A percentile compares a stretch with the other conserved stretches of the same genome.
Evolutionary conservation across 2,113 vertebrate species (phyloP).

Genomic region (Thermophis baileyi): DNA sequence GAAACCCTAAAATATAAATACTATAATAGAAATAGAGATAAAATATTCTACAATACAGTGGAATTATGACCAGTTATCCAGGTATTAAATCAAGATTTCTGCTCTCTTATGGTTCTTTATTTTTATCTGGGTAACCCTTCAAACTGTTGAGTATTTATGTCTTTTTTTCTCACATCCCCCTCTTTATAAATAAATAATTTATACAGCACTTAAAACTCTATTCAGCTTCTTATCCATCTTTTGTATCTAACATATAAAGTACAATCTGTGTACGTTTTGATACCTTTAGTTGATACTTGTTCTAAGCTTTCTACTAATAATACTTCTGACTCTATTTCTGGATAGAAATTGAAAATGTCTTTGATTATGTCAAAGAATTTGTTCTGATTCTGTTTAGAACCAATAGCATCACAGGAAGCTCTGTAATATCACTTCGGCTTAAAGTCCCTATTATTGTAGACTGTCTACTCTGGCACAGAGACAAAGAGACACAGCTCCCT

Average conservation of each 20-base stretch:
- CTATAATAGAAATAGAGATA: background rate
- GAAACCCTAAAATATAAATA: background rate
- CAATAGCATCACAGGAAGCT: background rate
- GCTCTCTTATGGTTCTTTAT: background rate
- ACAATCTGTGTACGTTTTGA: background rate
- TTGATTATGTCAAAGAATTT: background rate
- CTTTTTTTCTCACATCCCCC: background rate
- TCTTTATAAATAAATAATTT: background rate
- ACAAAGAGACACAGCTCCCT: background rate
- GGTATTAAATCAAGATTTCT: background rate
- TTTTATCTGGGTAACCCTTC: background rate
- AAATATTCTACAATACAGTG: background rate
- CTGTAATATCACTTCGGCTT: background rate
- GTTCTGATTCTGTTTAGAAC: background rate
- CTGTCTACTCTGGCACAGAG: background rate
- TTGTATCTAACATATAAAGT: background rate
- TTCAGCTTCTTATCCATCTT: background rate
- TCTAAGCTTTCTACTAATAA: background rate
- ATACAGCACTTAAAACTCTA: background rate
- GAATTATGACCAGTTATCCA: background rate
- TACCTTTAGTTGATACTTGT: background rate
- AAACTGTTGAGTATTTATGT: background rate
- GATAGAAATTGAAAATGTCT: background rate
- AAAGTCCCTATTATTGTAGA: background rate
- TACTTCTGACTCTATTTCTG: background rate